phyloP scores from a whole-genome alignment of 2,113 vertebrate species.

The Oreochromis niloticus region DNA sequence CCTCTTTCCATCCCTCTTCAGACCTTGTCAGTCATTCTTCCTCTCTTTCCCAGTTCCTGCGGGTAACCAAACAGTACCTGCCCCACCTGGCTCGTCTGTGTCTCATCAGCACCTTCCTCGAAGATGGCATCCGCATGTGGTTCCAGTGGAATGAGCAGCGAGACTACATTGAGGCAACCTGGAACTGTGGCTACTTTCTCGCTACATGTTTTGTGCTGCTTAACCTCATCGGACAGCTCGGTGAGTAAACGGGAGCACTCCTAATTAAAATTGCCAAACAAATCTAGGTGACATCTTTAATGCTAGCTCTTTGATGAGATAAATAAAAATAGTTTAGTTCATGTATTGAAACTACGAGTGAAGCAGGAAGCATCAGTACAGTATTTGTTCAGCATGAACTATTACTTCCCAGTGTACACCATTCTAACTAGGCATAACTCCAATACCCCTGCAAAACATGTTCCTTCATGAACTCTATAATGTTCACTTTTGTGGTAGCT shows the following conservation, averaged over 20 bases:
- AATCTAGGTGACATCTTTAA: neutral
- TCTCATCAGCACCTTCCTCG: constrained; percentile 97
- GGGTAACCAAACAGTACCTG: constrained; percentile 96
- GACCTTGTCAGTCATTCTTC: neutral
- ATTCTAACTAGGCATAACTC: neutral
- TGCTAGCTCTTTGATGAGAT: neutral
- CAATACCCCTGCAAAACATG: neutral
- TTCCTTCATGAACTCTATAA: neutral
- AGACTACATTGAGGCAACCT: constrained; percentile 94
- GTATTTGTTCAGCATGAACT: neutral
- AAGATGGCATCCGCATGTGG: constrained; percentile 99
- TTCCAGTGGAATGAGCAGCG: constrained; percentile 97
- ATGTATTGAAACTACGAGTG: neutral
- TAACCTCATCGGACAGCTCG: constrained; percentile 91
- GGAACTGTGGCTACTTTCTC: constrained; percentile 92
- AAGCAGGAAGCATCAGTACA: neutral
- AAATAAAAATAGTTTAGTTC: neutral
- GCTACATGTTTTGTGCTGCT: constrained; percentile 90
- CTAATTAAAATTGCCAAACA: neutral
- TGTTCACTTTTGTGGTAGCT: neutral
- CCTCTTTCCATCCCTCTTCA: neutral
- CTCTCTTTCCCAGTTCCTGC: constrained; percentile 78
- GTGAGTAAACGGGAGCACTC: constrained; percentile 66
- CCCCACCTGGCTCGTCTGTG: constrained; percentile 93
- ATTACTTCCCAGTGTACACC: neutral